phyloP scores from a whole-genome alignment of 2,797 vertebrate species.

The Cygnus olor region DNA sequence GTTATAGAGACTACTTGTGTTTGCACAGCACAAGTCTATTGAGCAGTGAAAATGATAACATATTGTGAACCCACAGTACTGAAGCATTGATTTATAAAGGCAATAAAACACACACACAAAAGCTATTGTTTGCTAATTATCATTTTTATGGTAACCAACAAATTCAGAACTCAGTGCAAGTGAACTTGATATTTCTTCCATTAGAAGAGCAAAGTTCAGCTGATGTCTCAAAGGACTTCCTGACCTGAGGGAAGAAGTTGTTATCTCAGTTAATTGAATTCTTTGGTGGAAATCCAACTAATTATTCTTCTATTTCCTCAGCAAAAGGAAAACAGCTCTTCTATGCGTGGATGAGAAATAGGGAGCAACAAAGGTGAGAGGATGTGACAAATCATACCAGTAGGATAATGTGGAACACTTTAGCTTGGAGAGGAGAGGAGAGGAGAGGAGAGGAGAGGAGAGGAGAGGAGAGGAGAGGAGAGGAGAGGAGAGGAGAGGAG shows the following conservation, averaged over 20 bases:
- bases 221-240: conserved; percentile 15
- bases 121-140: background rate
- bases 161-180: background rate
- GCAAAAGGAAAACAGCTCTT: conserved; percentile 18
- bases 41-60: conserved; percentile 23
- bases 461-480: too few species aligned
- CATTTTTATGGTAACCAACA: background rate
- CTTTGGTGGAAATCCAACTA: conserved; percentile 44
- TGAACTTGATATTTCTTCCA: conserved; percentile 15
- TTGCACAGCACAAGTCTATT: conserved; percentile 8
- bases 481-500: background rate
- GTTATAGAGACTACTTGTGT: background rate
- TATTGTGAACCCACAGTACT: background rate
- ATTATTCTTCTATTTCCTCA: conserved; percentile 50
- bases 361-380: background rate
- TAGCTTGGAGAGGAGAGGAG: background rate
- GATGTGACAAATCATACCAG: background rate
- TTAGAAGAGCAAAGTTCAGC: conserved; percentile 51
- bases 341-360: conserved; percentile 4
- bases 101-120: background rate
- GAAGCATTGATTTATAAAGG: background rate
- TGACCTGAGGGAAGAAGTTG: conserved; percentile 33
- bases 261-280: conserved; percentile 64
- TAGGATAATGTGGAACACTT: background rate
- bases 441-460: too few species aligned